Base-by-base conservation (phyloP, 2,797 vertebrate species). In the Columba guinea region DNA sequence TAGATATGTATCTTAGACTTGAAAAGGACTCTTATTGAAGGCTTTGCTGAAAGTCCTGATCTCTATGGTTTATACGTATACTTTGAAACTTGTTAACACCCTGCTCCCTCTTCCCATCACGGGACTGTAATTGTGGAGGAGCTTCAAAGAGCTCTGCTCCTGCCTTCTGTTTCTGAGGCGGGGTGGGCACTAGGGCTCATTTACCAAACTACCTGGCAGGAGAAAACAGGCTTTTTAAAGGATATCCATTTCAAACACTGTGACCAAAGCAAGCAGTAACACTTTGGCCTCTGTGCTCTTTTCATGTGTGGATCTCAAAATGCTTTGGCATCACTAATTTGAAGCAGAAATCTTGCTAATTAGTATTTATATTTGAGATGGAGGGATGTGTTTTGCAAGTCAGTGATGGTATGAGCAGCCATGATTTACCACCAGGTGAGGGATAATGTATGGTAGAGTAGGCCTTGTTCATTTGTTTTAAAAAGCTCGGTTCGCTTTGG, bases 311-410 rank as follows among this genome's bases (percentile, higher is more conserved):
- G 78, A 56, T 44, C 80, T 87, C 78, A 28, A 87, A 89, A 68
- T 65, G 41, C 41, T 92, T 69, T 58, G 77, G 34, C 4, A 0
- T 74, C 53, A 32, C 86, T 94, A 71, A 94, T 95, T 80, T 83
- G 77, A 92, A 95, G 81, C 70, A 87, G 90, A 92, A 92, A 94
- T 68, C 12, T 87, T n/a, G 6, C 41, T 96, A 94, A 93, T 96
- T 92, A 92, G 39, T 41, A 14, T 88, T 91, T 52, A 37, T 41
- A 39, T 21, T 84, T 74, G 52, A 52, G 89, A 64, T 56, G 49
- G 64, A 94, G 64, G 41, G 37, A 44, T 68, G 81, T 52, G 44
- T 46, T 95, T 89, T 87, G 78, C 81, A 32, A 82, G 68, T 67
- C 70, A 52, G 37, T 0, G 0, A 26, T 24, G 41, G 69, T 30